Evolutionary conservation across 2,113 vertebrate genomes (phyloP).

Genomic region (Phoxinus phoxinus): DNA sequence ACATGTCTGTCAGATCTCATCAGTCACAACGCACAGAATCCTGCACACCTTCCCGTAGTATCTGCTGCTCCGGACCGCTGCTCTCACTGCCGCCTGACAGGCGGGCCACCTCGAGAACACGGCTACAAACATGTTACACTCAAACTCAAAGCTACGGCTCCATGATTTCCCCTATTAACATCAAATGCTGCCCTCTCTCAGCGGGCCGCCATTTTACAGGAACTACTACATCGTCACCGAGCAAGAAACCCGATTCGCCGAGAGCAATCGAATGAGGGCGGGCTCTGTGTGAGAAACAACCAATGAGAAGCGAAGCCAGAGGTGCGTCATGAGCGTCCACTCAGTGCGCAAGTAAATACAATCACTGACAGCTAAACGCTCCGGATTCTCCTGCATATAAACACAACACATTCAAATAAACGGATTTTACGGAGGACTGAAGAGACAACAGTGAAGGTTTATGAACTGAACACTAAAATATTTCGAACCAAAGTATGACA

Average conservation of each 20-base stretch:
- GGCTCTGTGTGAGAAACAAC: neutral
- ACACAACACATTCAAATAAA: neutral
- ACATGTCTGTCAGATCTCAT: neutral
- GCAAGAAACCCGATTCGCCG: conserved; percentile 56
- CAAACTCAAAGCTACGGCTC: neutral
- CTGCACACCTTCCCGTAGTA: neutral
- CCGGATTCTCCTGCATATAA: neutral
- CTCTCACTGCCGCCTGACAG: conserved; percentile 49
- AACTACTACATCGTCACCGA: conserved; percentile 47
- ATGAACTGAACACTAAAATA: neutral
- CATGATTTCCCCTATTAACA: conserved; percentile 39
- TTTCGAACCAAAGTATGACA: neutral
- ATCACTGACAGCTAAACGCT: conserved; percentile 2
- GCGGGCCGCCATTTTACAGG: conserved; percentile 76
- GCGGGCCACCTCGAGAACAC: conserved; percentile 55
- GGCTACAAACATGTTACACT: conserved; percentile 60
- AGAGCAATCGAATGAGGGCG: conserved; percentile 26
- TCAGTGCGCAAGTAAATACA: neutral
- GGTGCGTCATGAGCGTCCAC: neutral
- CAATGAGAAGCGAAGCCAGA: conserved; percentile 14
- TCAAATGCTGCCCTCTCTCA: conserved; percentile 37
- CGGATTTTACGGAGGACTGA: neutral
- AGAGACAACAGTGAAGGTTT: neutral
- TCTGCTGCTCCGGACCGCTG: conserved; percentile 53
- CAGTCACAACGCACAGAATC: neutral